Base-by-base conservation (phyloP, 2,113 vertebrate genomes). In the Phrynosoma platyrhinos region DNA sequence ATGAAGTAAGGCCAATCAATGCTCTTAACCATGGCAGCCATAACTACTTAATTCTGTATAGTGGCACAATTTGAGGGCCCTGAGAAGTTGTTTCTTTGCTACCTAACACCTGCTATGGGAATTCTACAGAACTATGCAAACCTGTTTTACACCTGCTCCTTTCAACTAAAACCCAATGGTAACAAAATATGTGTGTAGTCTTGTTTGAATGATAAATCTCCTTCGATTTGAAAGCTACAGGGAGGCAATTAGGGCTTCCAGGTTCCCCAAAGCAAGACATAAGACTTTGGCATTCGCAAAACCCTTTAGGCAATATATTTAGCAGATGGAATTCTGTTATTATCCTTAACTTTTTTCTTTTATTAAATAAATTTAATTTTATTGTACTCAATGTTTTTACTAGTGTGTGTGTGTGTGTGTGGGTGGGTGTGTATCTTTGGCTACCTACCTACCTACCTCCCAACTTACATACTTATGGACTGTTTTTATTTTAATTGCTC, bases 161-260 rank as follows among this genome's bases (percentile, higher is more conserved):
- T 79, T 42, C 55, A 89, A 90, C 53, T 90, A 86, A 92, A 93
- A 82, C 89, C 86, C 0, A 10, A 68, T 3, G 14, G 32, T 32
- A 88, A 75, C 64, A 92, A 86, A 94, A 91, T n/a, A 89, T 84
- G 69, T 91, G 82, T 66, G 91, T 85, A 92, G 80, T 79, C 27
- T 83, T 91, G 52, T 87, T 90, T 89, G 92, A 94, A 93, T 92
- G 80, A 96, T 95, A 93, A 96, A 94, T 88, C 58, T 91, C 89
- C 81, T 85, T 88, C 88, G 90, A 91, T 94, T 94, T 84, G 81
- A 90, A 90, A 95, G 91, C 86, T 88, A 92, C 94, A 91, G 27
- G 90, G 90, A 94, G 91, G 93, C 94, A 96, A 96, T 96, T 94
- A 94, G 87, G 89, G 83, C 79, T 91, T 91, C 83, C 83, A 91